A percentile compares a stretch with the other conserved stretches of the same genome.
These are phyloP conservation scores for Coendou prehensilis DNA, from an alignment of 2,797 vertebrate species.

Conservation along the genomic window DNA sequence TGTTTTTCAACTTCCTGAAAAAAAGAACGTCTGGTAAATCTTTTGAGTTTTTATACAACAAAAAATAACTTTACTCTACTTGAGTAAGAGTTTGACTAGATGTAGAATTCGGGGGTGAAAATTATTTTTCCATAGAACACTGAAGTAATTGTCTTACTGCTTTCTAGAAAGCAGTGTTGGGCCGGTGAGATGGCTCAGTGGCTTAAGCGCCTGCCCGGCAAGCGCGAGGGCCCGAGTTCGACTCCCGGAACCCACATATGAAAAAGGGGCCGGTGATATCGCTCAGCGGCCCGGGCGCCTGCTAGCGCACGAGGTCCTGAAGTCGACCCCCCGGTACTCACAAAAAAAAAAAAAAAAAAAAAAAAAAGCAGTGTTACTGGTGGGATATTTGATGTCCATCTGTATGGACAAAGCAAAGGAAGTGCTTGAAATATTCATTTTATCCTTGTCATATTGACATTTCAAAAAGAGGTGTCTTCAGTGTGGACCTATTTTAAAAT, in stretches of 20 bases:
- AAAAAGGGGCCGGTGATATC: too few relatives aligned
- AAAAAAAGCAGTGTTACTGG: background rate
- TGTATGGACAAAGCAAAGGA: background rate
- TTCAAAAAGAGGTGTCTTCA: background rate
- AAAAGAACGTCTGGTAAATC: background rate
- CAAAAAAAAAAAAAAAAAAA: too few relatives aligned
- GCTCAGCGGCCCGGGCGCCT: too few relatives aligned
- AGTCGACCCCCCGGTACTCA: too few relatives aligned
- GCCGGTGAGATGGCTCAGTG: too few relatives aligned
- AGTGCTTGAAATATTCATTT: background rate
- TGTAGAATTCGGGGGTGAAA: background rate
- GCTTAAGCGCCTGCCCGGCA: too few relatives aligned
- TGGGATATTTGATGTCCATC: background rate
- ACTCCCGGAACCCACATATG: too few relatives aligned
- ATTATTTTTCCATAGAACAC: background rate
- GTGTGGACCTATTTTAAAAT: slow-evolving; percentile 3
- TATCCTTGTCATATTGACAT: background rate
- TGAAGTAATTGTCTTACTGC: background rate
- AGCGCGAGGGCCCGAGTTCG: too few relatives aligned
- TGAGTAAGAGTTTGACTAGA: background rate
- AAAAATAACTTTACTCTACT: background rate
- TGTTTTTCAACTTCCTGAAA: background rate
- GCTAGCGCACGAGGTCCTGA: too few relatives aligned
- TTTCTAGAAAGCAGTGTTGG: background rate
- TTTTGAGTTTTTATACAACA: background rate